A percentile compares a stretch with the other conserved stretches of the same genome.
phyloP scores from a whole-genome alignment of 2,113 vertebrate species.

The Hepsetus odoe region DNA sequence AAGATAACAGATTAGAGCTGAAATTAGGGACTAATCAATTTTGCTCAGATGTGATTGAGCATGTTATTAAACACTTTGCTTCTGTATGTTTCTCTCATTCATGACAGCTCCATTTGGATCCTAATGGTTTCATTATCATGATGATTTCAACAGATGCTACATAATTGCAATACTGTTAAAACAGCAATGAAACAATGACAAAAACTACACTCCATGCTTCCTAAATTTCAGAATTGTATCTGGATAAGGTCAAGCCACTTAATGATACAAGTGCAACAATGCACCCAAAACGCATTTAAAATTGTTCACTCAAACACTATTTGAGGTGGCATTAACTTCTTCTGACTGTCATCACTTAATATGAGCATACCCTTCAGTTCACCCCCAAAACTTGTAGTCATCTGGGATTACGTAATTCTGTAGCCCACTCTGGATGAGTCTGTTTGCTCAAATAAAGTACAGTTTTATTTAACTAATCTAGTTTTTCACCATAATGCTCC shows the following conservation, averaged over 20 bases:
- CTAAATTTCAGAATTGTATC: too few relatives aligned
- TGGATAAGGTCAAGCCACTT: not conserved
- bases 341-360: too few relatives aligned
- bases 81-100: not conserved
- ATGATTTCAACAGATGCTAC: slow-evolving; percentile 42
- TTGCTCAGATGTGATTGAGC: not conserved
- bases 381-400: too few relatives aligned
- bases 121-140: slow-evolving; percentile 17
- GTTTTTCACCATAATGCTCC: not conserved
- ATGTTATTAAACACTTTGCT: not conserved
- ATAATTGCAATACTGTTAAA: too few relatives aligned
- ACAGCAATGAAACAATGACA: not conserved
- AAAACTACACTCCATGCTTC: not conserved
- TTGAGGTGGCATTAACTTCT: too few relatives aligned
- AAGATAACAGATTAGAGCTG: not conserved
- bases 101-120: not conserved
- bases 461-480: not conserved
- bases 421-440: too few relatives aligned
- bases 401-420: too few relatives aligned
- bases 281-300: not conserved
- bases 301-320: too few relatives aligned
- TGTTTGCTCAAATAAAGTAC: too few relatives aligned
- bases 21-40: not conserved
- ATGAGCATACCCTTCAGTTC: too few relatives aligned
- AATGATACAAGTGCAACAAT: not conserved